Percentiles rank a stretch among this genome's conserved stretches.
Evolutionary conservation across 1,140 invertebrate species (phyloP).

Genomic region (Rhyzopertha dominica): DNA sequence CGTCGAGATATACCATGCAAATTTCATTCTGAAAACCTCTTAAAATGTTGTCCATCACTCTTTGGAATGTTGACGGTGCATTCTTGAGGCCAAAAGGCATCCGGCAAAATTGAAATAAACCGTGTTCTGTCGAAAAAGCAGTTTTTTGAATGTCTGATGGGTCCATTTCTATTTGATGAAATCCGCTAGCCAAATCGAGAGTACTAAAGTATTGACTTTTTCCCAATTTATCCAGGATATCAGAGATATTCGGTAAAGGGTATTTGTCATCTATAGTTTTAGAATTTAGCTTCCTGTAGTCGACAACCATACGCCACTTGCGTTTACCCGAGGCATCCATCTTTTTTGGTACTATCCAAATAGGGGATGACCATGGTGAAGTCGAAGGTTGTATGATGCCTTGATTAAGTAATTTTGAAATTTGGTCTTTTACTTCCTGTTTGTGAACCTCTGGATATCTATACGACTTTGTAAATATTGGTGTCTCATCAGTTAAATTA

Average conservation of each 20-base stretch:
- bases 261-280: slow-evolving; percentile 41
- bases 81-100: slow-evolving; percentile 45
- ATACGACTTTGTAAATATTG: too few species aligned
- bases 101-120: slow-evolving; percentile 38
- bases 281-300: slow-evolving; percentile 41
- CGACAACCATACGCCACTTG: slow-evolving; percentile 39
- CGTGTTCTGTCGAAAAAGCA: slow-evolving; percentile 41
- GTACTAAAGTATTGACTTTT: slow-evolving; percentile 45
- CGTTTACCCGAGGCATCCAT: slow-evolving; percentile 22
- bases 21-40: slow-evolving; percentile 22
- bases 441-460: slow-evolving; percentile 20
- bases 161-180: slow-evolving; percentile 49
- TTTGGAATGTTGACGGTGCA: slow-evolving; percentile 45
- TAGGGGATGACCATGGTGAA: slow-evolving; percentile 18
- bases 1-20: slow-evolving; percentile 40
- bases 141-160: slow-evolving; percentile 42
- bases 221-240: slow-evolving; percentile 44
- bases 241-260: slow-evolving; percentile 51
- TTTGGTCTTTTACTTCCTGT: slow-evolving; percentile 25
- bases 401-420: slow-evolving; percentile 18
- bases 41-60: slow-evolving; percentile 36
- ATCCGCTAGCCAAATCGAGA: slow-evolving; percentile 50
- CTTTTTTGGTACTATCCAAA: slow-evolving; percentile 28
- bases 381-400: slow-evolving; percentile 16
- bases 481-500: too few species aligned